Evolutionary conservation across 2,113 vertebrate species (phyloP).

Genomic region (Holacanthus passer): DNA sequence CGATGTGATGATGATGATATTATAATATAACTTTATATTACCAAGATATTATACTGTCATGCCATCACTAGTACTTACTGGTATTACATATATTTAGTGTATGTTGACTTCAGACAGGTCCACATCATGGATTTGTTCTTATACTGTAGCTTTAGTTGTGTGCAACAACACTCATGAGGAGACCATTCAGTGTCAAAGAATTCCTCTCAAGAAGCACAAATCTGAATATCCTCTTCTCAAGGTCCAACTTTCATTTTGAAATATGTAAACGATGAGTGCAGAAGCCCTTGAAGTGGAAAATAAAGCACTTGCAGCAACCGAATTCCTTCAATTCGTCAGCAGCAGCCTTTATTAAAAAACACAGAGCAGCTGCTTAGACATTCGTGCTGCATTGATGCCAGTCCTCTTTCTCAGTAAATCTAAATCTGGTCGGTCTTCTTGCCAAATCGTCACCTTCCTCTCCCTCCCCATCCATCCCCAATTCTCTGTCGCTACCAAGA

Average conservation of each 20-base stretch:
- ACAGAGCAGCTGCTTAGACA: slow-evolving; percentile 67
- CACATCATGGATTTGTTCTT: background rate
- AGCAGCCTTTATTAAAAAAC: slow-evolving; percentile 43
- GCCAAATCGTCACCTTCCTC: slow-evolving; percentile 70
- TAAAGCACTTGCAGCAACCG: slow-evolving; percentile 20
- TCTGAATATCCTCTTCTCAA: slow-evolving; percentile 11
- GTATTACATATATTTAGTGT: background rate
- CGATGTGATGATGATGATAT: no score
- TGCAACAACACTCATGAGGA: background rate
- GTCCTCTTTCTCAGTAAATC: slow-evolving; percentile 57
- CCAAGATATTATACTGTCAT: background rate
- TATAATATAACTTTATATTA: background rate
- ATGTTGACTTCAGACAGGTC: background rate
- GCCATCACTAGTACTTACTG: background rate
- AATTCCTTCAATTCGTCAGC: slow-evolving; percentile 33
- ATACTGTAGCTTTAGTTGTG: background rate
- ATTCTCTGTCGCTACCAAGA: slow-evolving; percentile 24
- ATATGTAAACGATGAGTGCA: slow-evolving; percentile 15
- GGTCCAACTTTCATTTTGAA: slow-evolving; percentile 17
- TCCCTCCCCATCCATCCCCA: slow-evolving; percentile 17
- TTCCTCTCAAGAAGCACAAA: background rate
- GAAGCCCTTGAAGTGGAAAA: slow-evolving; percentile 24
- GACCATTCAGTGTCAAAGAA: background rate
- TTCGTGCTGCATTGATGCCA: slow-evolving; percentile 51
- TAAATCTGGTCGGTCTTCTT: slow-evolving; percentile 60